Evolutionary conservation across 2,888 invertebrate genomes (phyloP), one percentile per base, ranked within the genome.

Genomic region (Trichogramma evanescens): DNA sequence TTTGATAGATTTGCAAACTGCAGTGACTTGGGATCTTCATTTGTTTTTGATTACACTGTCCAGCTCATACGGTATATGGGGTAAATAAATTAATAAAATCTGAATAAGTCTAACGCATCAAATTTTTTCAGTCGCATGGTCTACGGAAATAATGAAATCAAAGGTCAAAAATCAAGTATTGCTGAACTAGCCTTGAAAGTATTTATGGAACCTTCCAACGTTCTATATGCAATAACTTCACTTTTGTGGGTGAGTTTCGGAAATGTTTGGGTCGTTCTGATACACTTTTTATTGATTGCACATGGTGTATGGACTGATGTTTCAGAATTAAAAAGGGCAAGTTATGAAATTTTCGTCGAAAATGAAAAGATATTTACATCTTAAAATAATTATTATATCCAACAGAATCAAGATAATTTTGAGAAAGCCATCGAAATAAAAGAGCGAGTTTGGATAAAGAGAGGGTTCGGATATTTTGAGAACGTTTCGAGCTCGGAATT

Each of bases 401-500:
- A 66, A 41, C 63, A 79, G 79, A 78, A 78, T 61, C 79, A 79
- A 68, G 69, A 69, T 50, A 77, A 74, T 65, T 72, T 79, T 45
- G 71, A 71, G n/a, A 71, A 74, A 7, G 79, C 78, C 1, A 76
- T 79, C 5, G 71, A 75, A 6, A 72, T 80, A 69, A 49, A 26
- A 73, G 72, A 81, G 78, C 72, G 77, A 76, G 74, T 84, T 77
- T 74, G 82, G 75, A 67, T 84, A 74, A 70, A 80, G 71, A 69
- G 84, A 77, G 67, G 66, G 4, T 59, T 75, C 67, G 72, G 80
- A 42, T 66, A 65, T 1, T 74, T 74, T 56, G 76, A 80, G 61
- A 77, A 72, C 13, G 73, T 84, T 50, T 76, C 82, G n/a, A 83
- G 86, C 38, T 80, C 80, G 38, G 79, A 87, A 59, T 79, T 95